These are phyloP conservation scores for Bostrychus sinensis DNA, from an alignment of 2,113 vertebrate species.

Conservation along the genomic window DNA sequence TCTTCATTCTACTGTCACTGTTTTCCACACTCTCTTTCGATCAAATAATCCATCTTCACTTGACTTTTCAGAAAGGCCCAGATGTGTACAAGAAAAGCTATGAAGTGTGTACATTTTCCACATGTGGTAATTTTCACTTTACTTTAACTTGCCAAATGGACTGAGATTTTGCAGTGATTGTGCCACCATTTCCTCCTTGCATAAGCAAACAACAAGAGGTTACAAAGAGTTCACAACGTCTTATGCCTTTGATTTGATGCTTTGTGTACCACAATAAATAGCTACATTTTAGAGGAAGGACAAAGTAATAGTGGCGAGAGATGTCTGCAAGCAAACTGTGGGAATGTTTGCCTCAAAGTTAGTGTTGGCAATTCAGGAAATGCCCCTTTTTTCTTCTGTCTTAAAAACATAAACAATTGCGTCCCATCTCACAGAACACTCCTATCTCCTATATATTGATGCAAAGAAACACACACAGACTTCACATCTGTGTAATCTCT, in stretches of 20 bases:
- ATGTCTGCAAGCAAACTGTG: conserved; percentile 29
- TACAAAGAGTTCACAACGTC: background rate
- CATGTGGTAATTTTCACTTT: conserved; percentile 26
- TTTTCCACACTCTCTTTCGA: background rate
- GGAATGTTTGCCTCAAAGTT: conserved; percentile 51
- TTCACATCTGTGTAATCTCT: conserved; percentile 50
- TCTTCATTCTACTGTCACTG: background rate
- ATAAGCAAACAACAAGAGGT: background rate
- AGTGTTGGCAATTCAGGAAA: conserved; percentile 39
- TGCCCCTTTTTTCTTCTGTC: conserved; percentile 14
- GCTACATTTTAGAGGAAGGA: background rate
- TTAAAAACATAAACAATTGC: conserved; percentile 42
- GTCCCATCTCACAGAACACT: background rate
- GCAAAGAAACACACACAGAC: background rate
- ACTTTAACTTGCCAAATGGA: conserved; percentile 24
- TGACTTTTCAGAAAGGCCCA: conserved; percentile 1
- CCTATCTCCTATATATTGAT: background rate
- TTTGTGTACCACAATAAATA: background rate
- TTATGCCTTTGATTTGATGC: background rate
- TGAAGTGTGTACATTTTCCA: conserved; percentile 27
- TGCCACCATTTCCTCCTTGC: background rate
- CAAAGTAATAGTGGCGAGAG: background rate
- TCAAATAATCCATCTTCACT: conserved; percentile 27
- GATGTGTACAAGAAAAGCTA: background rate
- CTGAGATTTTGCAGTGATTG: background rate